phyloP scores from a whole-genome alignment of 1,140 invertebrate genomes.

The Augochlora pura region DNA sequence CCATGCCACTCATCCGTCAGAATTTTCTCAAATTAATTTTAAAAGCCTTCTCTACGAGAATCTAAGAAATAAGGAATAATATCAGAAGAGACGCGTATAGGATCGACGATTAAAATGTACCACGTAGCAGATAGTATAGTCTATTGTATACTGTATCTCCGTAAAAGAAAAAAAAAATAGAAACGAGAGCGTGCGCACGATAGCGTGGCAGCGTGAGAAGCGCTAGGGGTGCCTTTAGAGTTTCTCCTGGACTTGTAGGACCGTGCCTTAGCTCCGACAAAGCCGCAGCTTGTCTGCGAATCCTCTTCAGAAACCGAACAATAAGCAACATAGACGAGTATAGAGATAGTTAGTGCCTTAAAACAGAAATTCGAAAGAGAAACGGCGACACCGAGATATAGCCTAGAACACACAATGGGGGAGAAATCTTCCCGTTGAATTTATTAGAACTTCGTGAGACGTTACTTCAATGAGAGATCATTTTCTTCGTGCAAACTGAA shows the following conservation, averaged over 20 bases:
- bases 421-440: no score
- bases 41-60: no score
- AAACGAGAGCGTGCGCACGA: conserved; percentile 7
- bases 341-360: conserved; percentile 57
- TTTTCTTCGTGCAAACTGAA: not conserved
- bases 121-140: conserved; percentile 26
- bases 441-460: no score
- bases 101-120: conserved; percentile 35
- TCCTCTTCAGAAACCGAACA: conserved; percentile 7
- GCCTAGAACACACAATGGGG: not conserved
- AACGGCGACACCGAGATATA: conserved; percentile 2
- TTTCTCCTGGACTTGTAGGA: conserved; percentile 67
- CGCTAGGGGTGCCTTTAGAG: conserved; percentile 75
- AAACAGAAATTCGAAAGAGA: conserved; percentile 7
- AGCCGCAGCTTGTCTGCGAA: conserved; percentile 29
- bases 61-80: conserved; percentile 11
- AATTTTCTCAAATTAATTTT: no score
- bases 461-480: no score
- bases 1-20: no score
- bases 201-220: conserved; percentile 25
- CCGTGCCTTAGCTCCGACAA: conserved; percentile 71
- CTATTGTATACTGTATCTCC: not conserved
- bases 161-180: not conserved
- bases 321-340: not conserved
- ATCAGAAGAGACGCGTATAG: conserved; percentile 38